Base-by-base conservation (phyloP, 1,140 invertebrate genomes). In the Philotrypesis tridentata region DNA sequence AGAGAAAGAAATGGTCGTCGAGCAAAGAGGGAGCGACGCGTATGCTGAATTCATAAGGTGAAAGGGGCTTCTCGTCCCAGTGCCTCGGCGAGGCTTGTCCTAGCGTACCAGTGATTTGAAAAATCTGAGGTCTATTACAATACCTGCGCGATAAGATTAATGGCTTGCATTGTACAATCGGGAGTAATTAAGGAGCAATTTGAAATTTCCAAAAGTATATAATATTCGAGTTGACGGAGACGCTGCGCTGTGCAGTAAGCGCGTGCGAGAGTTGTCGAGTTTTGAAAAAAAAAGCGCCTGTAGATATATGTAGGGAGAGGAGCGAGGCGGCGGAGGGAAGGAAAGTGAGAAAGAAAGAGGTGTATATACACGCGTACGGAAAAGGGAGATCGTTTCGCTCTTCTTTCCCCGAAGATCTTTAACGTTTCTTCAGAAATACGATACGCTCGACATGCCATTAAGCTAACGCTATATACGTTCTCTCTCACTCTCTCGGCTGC, bases 341-440 rank as follows among this genome's bases (percentile, higher is more conserved):
- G 60, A 71, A 72, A 71, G 40, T 48, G 75, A 77, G 61, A 33
- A 37, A 83, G 67, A 68, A 76, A 79, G 25, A 78, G 55, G 79
- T 60, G 73, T 21, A 70, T 7, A n/a, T 17, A 55, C 5, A 55
- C 48, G 48, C 17, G 27, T n/a, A 68, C n/a, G 83, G 82, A 79
- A 82, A 79, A 67, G 79, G 48, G 73, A 61, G 77, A 78, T 85
- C 79, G 82, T 80, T 86, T 84, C 79, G 83, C 78, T 86, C 65
- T 87, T 79, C 55, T 84, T 88, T 88, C 82, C 81, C 79, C 77
- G 80, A 86, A 87, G 85, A 87, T 88, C 86, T 88, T 89, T 88
- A 87, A 88, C 89, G 87, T 87, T 89, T 89, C 87, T 87, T 85
- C 85, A 86, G 89, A 90, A 90, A 90, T 86, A 83, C 84, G 88